Evolutionary conservation across 2,797 vertebrate species (phyloP).

Genomic region (Xerus rutilus): DNA sequence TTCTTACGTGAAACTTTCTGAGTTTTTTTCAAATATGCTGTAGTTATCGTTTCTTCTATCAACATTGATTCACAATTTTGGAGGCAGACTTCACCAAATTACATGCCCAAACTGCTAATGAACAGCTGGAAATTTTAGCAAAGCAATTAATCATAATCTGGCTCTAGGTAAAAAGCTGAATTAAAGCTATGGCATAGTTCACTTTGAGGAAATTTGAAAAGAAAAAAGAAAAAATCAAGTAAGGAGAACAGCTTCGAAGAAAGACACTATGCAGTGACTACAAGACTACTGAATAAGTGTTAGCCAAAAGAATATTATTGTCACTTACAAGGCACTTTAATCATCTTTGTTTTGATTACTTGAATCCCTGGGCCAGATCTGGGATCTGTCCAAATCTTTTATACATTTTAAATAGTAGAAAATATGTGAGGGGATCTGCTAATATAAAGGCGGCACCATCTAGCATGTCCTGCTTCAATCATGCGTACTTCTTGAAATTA

Average conservation of each 20-base stretch:
- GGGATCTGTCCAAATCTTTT: neutral
- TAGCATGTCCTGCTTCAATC: neutral
- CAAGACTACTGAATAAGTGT: neutral
- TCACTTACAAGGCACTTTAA: neutral
- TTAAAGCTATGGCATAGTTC: neutral
- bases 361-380: neutral
- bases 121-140: neutral
- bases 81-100: neutral
- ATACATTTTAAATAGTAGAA: neutral
- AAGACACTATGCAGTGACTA: neutral
- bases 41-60: neutral
- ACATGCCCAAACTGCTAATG: neutral
- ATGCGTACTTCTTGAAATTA: neutral
- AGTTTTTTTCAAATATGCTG: neutral
- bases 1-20: neutral
- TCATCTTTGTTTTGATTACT: neutral
- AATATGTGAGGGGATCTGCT: neutral
- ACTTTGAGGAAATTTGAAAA: neutral
- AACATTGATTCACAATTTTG: neutral
- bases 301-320: neutral
- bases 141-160: neutral
- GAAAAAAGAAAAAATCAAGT: neutral
- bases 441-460: neutral
- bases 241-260: neutral
- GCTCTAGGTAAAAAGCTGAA: neutral